Conservation (phyloP, 2,888 invertebrate species). For the Pilophorus perplexus region DNA sequence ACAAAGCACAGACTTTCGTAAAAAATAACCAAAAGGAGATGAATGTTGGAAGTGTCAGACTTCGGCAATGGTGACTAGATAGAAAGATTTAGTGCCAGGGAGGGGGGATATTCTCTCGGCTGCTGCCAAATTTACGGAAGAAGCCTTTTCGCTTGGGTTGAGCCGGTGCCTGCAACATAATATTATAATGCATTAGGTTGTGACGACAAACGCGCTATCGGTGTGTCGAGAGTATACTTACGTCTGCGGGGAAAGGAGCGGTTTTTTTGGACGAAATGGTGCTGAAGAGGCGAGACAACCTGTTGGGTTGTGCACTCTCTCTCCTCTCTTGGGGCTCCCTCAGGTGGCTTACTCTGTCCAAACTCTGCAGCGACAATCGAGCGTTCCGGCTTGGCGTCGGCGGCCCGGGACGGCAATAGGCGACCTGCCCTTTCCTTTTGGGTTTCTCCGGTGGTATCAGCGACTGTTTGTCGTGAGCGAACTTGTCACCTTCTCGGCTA, state of each 20-base stretch:
- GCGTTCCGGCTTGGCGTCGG: slow-evolving; percentile 43
- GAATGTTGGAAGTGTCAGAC: too few relatives aligned
- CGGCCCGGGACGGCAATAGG: slow-evolving; percentile 44
- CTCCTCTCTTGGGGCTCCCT: background rate
- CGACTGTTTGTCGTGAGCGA: slow-evolving; percentile 19
- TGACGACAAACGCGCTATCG: background rate
- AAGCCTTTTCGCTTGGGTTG: slow-evolving; percentile 37
- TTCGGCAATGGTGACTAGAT: too few relatives aligned
- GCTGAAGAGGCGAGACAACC: slow-evolving; percentile 21
- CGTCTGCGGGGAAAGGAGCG: background rate
- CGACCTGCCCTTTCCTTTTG: slow-evolving; percentile 37
- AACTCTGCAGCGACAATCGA: slow-evolving; percentile 42
- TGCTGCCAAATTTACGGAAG: slow-evolving; percentile 39
- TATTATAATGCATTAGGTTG: background rate
- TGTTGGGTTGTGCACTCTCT: slow-evolving; percentile 14
- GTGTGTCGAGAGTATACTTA: background rate
- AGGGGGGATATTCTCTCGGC: slow-evolving; percentile 43
- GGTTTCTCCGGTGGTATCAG: slow-evolving; percentile 33
- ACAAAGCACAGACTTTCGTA: too few relatives aligned
- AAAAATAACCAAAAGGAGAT: too few relatives aligned
- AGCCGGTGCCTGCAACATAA: slow-evolving; percentile 15
- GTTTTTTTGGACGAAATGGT: slow-evolving; percentile 22
- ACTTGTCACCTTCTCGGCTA: slow-evolving; percentile 3
- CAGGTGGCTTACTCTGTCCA: slow-evolving; percentile 17
- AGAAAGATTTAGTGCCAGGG: background rate